Base-by-base conservation (phyloP, 2,797 vertebrate genomes). In the Muscicapa striata region DNA sequence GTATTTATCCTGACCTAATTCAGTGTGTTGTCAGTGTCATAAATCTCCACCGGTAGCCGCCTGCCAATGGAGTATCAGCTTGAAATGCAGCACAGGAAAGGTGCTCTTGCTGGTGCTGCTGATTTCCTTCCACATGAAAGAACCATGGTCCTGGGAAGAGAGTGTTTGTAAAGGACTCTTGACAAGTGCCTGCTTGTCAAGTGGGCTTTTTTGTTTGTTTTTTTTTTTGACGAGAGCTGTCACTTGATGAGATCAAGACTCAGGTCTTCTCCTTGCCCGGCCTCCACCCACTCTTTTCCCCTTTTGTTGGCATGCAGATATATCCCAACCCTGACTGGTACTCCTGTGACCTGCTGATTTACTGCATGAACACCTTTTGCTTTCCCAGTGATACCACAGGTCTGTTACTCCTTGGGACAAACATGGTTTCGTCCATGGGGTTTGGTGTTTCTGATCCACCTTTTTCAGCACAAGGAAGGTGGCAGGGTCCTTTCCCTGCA, bases 1-100 rank as follows among this genome's bases (percentile, higher is more conserved):
- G 82, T 63, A 74, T 83, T 89, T 87, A 89, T 64, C 84, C 87
- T 89, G 91, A 87, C 89, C 89, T 96, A 95, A 82, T 77, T 85
- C 27, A 17, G 15, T 23, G 36, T 40, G 52, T 77, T 86, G 63
- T 52, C 67, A 51, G 68, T 38, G 70, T 87, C 0, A 0, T 73
- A 89, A 91, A 96, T 90, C 91, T 78, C 52, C 19, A 3, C 40
- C 0, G 1, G 16, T 8, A 78, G 15, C 51, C 0, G 0, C n/a
- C 68, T 85, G 79, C 52, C 32, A 2, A 0, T 13, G 48, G 20
- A 69, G 38, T 58, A 54, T 20, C 49, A 72, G 68, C 22, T 41
- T 66, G 57, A 32, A 40, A 21, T 3, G 40, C 0, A 0, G 55
- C n/a, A 40, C 46, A 41, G 70, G 62, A 64, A 36, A 46, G 64